Percentiles rank a stretch among this genome's conserved stretches.
Evolutionary conservation across 2,113 vertebrate genomes (phyloP).

Genomic region (Passerina amoena): DNA sequence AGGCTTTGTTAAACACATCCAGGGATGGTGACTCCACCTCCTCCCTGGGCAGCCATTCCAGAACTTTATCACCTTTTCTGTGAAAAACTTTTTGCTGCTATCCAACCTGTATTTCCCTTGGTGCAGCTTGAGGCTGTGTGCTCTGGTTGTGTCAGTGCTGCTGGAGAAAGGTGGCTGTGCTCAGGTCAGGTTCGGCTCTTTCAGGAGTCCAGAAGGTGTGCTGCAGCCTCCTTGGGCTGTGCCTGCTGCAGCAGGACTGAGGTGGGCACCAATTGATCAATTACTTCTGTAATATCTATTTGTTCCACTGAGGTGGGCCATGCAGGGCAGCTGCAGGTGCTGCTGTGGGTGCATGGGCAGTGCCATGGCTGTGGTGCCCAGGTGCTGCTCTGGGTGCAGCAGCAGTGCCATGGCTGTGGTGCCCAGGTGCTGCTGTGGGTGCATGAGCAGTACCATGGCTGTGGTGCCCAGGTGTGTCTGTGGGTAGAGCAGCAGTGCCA

Average conservation of each 20-base stretch:
- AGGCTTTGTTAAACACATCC: not conserved
- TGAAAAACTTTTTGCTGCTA: not conserved
- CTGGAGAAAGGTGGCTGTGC: not conserved
- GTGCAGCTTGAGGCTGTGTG: accelerated
- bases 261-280: not conserved
- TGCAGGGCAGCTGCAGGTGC: not conserved
- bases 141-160: not conserved
- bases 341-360: not conserved
- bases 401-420: too few relatives aligned
- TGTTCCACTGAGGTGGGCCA: too few relatives aligned
- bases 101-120: not conserved
- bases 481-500: too few relatives aligned
- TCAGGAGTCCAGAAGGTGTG: not conserved
- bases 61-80: accelerated
- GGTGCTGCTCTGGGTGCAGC: not conserved
- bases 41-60: not conserved
- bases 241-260: not conserved
- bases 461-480: too few relatives aligned
- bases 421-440: too few relatives aligned
- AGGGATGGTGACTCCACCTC: not conserved
- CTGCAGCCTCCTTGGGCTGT: not conserved
- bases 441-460: too few relatives aligned
- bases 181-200: too few relatives aligned
- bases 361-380: not conserved
- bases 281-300: too few relatives aligned